Evolutionary conservation across 2,113 vertebrate species (phyloP).

Genomic region (Aphelocoma coerulescens): DNA sequence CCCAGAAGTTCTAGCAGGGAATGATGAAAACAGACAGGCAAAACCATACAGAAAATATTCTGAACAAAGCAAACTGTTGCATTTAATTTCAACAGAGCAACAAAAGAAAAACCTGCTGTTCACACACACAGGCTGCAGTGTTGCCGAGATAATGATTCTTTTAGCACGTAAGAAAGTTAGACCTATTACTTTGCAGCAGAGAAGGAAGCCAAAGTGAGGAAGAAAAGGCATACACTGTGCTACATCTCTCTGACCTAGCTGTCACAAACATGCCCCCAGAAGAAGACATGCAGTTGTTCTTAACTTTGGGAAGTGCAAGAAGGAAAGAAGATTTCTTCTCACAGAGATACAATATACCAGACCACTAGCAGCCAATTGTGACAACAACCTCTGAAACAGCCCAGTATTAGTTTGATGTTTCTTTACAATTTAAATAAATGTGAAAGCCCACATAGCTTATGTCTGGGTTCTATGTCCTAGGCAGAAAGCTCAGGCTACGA

Average conservation of each 20-base stretch:
- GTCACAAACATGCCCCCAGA: neutral
- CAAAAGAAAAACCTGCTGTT: neutral
- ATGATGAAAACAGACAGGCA: neutral
- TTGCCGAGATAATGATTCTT: neutral
- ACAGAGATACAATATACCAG: neutral
- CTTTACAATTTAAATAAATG: neutral
- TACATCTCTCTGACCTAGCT: neutral
- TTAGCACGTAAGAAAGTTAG: neutral
- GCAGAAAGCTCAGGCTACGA: neutral
- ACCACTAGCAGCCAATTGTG: neutral
- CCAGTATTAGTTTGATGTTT: neutral
- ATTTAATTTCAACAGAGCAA: slow-evolving; percentile 4
- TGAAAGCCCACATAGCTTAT: neutral
- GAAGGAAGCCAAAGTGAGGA: neutral
- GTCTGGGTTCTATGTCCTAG: neutral
- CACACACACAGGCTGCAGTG: neutral
- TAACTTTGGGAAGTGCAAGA: neutral
- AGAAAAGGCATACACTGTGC: neutral
- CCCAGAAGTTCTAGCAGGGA: neutral
- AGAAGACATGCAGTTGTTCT: neutral
- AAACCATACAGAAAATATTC: neutral
- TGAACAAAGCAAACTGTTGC: neutral
- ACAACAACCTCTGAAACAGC: neutral
- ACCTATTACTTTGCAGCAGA: neutral
- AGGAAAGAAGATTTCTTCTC: neutral